Evolutionary conservation across 2,113 vertebrate species (phyloP).

Genomic region (Pachypanchax playfairii): DNA sequence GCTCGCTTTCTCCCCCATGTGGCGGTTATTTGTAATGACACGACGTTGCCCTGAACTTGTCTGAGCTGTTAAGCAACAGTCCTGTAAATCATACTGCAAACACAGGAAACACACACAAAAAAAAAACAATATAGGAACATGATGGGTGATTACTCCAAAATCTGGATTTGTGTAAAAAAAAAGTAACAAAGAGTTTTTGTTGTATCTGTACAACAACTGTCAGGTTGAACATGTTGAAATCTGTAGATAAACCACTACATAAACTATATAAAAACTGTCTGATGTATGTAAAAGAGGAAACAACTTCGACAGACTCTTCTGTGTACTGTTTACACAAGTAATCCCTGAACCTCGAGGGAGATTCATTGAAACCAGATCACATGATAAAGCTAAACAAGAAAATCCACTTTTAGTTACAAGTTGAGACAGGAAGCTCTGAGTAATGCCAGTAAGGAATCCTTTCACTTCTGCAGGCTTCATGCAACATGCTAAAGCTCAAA

Average conservation of each 20-base stretch:
- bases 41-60: background rate
- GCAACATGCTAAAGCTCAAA: constrained; percentile 6
- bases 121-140: background rate
- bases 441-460: constrained; percentile 25
- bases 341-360: background rate
- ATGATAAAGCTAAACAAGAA: background rate
- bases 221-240: too few species aligned
- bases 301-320: background rate
- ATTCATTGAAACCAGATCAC: constrained; percentile 7
- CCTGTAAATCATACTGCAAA: too few species aligned
- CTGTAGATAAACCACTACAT: too few species aligned
- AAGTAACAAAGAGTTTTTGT: too few species aligned
- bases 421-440: constrained; percentile 39
- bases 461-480: background rate
- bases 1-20: constrained; percentile 53
- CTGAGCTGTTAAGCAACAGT: background rate
- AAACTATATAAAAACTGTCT: too few species aligned
- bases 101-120: too few species aligned
- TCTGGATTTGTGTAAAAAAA: background rate
- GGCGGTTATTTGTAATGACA: constrained; percentile 34
- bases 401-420: constrained; percentile 26
- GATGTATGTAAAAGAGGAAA: constrained; percentile 10
- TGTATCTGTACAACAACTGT: too few species aligned
- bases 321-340: background rate
- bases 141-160: background rate